Percentiles rank a stretch among this genome's conserved stretches.
Evolutionary conservation across 2,888 invertebrate species (phyloP).

Genomic region (Alentia gelatinosa): DNA sequence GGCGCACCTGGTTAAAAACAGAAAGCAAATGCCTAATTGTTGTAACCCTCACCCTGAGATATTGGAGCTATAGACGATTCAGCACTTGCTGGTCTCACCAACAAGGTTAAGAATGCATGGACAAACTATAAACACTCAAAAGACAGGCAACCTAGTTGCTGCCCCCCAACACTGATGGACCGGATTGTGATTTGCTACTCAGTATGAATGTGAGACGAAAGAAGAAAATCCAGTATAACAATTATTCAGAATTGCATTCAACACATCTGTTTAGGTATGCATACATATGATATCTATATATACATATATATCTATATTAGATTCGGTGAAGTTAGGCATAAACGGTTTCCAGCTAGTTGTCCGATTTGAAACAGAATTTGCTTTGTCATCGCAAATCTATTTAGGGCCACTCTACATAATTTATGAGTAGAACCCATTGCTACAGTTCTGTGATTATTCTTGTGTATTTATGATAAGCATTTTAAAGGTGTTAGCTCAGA

Average conservation of each 20-base stretch:
- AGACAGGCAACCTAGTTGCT: neutral
- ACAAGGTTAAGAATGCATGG: neutral
- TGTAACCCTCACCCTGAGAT: neutral
- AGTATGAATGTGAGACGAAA: neutral
- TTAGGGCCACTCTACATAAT: slow-evolving; percentile 4
- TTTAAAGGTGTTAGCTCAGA: slow-evolving; percentile 47
- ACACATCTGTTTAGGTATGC: slow-evolving; percentile 1
- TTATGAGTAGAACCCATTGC: slow-evolving; percentile 42
- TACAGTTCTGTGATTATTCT: slow-evolving; percentile 46
- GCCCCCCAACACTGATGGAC: neutral
- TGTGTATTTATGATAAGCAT: slow-evolving; percentile 34
- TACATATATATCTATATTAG: neutral
- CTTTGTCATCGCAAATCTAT: slow-evolving; percentile 17
- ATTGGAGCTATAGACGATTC: neutral
- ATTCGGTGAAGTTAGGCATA: slow-evolving; percentile 29
- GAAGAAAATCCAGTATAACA: neutral
- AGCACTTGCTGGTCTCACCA: neutral
- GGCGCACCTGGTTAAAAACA: neutral
- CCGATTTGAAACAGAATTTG: slow-evolving; percentile 28
- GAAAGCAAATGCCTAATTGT: neutral
- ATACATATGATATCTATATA: slow-evolving; percentile 6
- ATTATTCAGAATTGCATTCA: slow-evolving; percentile 42
- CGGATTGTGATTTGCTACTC: neutral
- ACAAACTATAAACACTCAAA: neutral
- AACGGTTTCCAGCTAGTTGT: slow-evolving; percentile 25